A percentile compares a stretch with the other conserved stretches of the same genome.
Conservation (phyloP, 2,888 invertebrate species). For the Gortyna flavago region DNA sequence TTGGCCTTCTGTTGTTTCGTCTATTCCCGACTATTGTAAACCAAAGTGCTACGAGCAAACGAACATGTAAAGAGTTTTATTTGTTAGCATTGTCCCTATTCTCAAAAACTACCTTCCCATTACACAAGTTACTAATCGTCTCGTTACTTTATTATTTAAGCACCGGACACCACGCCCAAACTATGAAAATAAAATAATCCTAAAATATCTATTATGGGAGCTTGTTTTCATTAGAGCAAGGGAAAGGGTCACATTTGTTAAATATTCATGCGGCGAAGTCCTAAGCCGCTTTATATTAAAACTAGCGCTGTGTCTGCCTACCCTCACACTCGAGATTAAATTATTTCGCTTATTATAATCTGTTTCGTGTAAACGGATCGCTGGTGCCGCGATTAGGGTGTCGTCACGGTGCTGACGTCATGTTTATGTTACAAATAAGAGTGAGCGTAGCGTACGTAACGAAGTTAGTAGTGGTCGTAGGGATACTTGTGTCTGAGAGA, state of each 20-base stretch:
- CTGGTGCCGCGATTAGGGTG: constrained; percentile 33
- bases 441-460: constrained; percentile 6
- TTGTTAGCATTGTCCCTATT: not conserved
- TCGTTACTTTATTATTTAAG: constrained; percentile 48
- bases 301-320: constrained; percentile 50
- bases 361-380: constrained; percentile 20
- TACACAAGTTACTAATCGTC: not conserved
- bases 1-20: not conserved
- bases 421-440: constrained; percentile 21
- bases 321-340: constrained; percentile 49
- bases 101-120: constrained; percentile 1
- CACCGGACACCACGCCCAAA: constrained; percentile 31
- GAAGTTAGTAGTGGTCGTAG: not conserved
- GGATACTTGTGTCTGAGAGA: not conserved
- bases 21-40: not conserved
- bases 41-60: not conserved
- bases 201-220: constrained; percentile 58
- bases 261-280: constrained; percentile 69
- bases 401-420: constrained; percentile 25
- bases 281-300: constrained; percentile 69
- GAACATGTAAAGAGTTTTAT: not conserved
- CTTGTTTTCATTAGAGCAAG: constrained; percentile 65
- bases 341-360: constrained; percentile 57
- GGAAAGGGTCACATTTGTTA: constrained; percentile 65
- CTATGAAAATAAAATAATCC: constrained; percentile 63